A percentile compares a stretch with the other conserved stretches of the same genome.
phyloP scores from a whole-genome alignment of 2,888 invertebrate species.

The Galerucella calmariensis region DNA sequence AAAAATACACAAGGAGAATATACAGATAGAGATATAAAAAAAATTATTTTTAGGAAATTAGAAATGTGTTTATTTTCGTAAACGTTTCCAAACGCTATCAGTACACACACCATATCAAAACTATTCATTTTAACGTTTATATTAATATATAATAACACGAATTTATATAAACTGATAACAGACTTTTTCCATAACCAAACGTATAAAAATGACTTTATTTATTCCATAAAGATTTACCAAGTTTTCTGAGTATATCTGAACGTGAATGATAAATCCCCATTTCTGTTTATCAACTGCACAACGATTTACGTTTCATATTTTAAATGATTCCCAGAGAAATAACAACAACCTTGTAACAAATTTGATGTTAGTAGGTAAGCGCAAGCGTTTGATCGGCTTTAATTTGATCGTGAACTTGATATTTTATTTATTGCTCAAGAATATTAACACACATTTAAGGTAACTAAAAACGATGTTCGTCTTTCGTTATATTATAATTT shows the following conservation, averaged over 20 bases:
- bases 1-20: no score
- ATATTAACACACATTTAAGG: neutral
- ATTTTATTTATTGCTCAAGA: constrained; percentile 14
- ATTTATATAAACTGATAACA: no score
- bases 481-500: neutral
- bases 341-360: constrained; percentile 31
- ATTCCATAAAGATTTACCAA: neutral
- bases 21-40: no score
- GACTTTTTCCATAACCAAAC: no score
- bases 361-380: constrained; percentile 20
- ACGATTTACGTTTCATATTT: constrained; percentile 20
- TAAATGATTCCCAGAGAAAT: constrained; percentile 25
- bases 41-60: no score
- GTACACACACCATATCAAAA: no score
- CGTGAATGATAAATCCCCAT: constrained; percentile 22
- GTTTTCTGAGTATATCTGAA: constrained; percentile 6
- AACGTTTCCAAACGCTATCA: no score
- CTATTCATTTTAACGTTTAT: no score
- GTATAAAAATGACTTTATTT: neutral
- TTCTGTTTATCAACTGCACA: constrained; percentile 21
- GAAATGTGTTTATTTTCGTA: no score
- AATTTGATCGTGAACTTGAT: constrained; percentile 31
- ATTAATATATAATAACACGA: no score
- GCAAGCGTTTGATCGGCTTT: constrained; percentile 7
- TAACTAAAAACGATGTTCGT: constrained; percentile 1